A percentile compares a stretch with the other conserved stretches of the same genome.
Evolutionary conservation across 2,797 vertebrate genomes (phyloP).

Genomic region (Artibeus jamaicensis): DNA sequence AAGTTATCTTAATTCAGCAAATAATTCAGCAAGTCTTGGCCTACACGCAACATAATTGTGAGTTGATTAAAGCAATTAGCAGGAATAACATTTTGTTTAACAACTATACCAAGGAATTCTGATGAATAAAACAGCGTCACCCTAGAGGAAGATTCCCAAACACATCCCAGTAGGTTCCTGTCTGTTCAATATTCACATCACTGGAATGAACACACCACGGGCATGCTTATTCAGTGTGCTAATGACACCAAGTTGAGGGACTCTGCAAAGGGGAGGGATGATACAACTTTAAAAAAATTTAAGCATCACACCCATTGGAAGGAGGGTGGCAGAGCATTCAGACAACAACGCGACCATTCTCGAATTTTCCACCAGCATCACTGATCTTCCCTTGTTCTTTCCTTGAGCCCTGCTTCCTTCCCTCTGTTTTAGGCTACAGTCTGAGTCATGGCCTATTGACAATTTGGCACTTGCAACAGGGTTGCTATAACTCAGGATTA

Average conservation of each 20-base stretch:
- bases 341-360: not conserved
- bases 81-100: not conserved
- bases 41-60: not conserved
- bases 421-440: not conserved
- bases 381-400: rapidly evolving
- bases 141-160: not conserved
- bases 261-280: not conserved
- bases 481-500: conserved; percentile 58
- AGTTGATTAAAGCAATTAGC: not conserved
- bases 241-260: not conserved
- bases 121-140: not conserved
- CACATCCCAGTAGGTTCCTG: not conserved
- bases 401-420: not conserved
- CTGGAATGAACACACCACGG: not conserved
- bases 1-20: not conserved
- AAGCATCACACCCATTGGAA: not conserved
- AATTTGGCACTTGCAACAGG: not conserved
- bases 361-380: not conserved
- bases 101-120: not conserved
- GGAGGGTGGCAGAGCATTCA: not conserved
- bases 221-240: not conserved
- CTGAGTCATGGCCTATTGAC: conserved; percentile 19
- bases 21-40: not conserved
- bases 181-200: not conserved
- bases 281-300: not conserved